Evolutionary conservation across 2,797 vertebrate genomes (phyloP).

Genomic region (Paedocypris micromegethes): DNA sequence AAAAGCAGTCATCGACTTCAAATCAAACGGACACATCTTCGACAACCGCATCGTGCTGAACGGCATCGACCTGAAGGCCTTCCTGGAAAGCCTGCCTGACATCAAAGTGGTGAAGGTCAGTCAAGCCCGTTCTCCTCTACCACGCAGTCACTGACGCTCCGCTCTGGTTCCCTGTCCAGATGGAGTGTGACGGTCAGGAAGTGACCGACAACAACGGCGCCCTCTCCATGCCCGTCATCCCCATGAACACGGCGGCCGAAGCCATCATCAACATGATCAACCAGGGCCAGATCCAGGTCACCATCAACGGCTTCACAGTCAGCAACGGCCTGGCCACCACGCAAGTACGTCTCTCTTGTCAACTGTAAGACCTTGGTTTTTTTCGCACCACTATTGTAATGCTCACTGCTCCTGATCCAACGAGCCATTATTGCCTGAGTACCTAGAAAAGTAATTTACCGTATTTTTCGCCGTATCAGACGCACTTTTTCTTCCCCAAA

Average conservation of each 20-base stretch:
- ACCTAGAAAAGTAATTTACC: too few species aligned
- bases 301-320: slow-evolving; percentile 95
- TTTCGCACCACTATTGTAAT: too few species aligned
- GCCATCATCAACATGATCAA: slow-evolving; percentile 99
- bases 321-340: slow-evolving; percentile 98
- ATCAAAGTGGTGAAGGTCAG: slow-evolving; percentile 96
- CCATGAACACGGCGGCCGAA: slow-evolving; percentile 98
- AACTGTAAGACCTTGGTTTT: too few species aligned
- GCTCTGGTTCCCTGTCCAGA: slow-evolving; percentile 59
- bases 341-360: slow-evolving; percentile 86
- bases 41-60: slow-evolving; percentile 98
- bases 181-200: slow-evolving; percentile 93
- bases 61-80: slow-evolving; percentile 96
- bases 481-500: too few species aligned
- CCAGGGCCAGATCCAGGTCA: slow-evolving; percentile 97
- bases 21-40: slow-evolving; percentile 97
- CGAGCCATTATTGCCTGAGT: too few species aligned
- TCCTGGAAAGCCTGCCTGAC: slow-evolving; percentile 94
- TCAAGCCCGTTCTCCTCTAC: neutral
- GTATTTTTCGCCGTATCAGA: too few species aligned
- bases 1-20: slow-evolving; percentile 99
- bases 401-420: too few species aligned
- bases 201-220: slow-evolving; percentile 77
- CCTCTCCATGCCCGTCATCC: slow-evolving; percentile 95
- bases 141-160: slow-evolving; percentile 33